Base-by-base conservation (phyloP, 2,888 invertebrate species). In the Pharmacophagus antenor region DNA sequence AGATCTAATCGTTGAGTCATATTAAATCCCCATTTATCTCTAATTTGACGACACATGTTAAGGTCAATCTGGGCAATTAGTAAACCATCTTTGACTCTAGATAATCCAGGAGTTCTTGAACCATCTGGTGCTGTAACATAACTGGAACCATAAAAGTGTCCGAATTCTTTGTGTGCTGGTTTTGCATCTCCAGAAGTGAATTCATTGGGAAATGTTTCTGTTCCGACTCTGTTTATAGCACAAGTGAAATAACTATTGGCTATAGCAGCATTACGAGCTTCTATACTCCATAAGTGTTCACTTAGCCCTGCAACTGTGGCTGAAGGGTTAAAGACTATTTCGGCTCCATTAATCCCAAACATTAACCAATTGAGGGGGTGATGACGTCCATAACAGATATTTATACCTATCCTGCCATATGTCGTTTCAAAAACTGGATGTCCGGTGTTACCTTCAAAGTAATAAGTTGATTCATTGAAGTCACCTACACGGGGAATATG, bases 321-420 rank as follows among this genome's bases (percentile, higher is more conserved):
- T n/a, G 98, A 98, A 5, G 99, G 99, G 85, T 99, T 99, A 84
- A 99, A 99, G 0, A 99, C 99, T 67, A 99, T 98, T 92, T 99
- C 99, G 1, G 99, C 99, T 3, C 98, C 98, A 87, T 99, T 99
- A 20, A 99, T 76, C 0, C 97, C 99, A 90, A 97, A 99, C 96
- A 97, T 97, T 86, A 99, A 92, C 99, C 99, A 99, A 81, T 99
- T 99, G 67, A 96, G 94, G 0, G 99, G 99, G 88, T 99, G 99
- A 84, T 99, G 99, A 5, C 99, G 94, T 0, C 99, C 99, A 85
- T 98, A 99, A 82, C 99, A 99, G 70, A 99, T 98, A 75, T 99
- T 99, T 15, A 99, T 93, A 1, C 96, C 99, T 69, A 99, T 95
- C 76, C 93, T 95, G 1, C 97, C 98, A 87, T 93, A 98, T 66